Conservation (phyloP, 2,888 invertebrate species). For the Eristalis intricaria region DNA sequence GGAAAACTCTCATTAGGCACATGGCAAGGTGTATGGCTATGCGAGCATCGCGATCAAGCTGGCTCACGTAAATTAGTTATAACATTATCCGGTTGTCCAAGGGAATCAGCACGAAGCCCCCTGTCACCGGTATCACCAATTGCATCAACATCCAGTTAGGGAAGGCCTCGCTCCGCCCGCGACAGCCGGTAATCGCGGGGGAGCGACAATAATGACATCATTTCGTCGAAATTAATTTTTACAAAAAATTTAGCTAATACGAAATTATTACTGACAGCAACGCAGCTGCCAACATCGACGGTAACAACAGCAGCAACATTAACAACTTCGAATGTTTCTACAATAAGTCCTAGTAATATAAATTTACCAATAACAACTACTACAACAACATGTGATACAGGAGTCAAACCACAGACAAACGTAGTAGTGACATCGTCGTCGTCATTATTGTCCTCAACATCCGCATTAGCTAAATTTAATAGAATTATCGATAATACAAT, state of each 20-base stretch:
- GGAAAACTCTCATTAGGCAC: constrained; percentile 97
- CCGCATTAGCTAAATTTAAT: constrained; percentile 81
- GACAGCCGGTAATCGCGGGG: constrained; percentile 82
- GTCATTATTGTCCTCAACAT: constrained; percentile 76
- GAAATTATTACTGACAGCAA: constrained; percentile 77
- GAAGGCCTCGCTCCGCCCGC: constrained; percentile 85
- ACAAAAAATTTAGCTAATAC: constrained; percentile 81
- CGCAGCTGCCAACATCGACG: constrained; percentile 73
- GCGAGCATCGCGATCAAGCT: constrained; percentile 98
- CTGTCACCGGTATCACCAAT: constrained; percentile 92
- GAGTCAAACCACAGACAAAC: constrained; percentile 55
- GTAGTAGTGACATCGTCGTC: constrained; percentile 73
- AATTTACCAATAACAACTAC: constrained; percentile 74
- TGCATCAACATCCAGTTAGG: constrained; percentile 96
- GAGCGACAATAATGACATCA: constrained; percentile 82
- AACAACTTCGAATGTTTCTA: constrained; percentile 70
- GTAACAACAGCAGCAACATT: constrained; percentile 76
- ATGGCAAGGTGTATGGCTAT: constrained; percentile 99
- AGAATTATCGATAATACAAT: constrained; percentile 80
- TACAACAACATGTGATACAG: constrained; percentile 73
- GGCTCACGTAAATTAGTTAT: constrained; percentile 95
- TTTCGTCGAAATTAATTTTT: constrained; percentile 82
- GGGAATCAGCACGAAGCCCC: constrained; percentile 92
- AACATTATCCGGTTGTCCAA: constrained; percentile 94
- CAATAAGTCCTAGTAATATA: constrained; percentile 72